phyloP scores from a whole-genome alignment of 2,113 vertebrate species.

The Cololabis saira region DNA sequence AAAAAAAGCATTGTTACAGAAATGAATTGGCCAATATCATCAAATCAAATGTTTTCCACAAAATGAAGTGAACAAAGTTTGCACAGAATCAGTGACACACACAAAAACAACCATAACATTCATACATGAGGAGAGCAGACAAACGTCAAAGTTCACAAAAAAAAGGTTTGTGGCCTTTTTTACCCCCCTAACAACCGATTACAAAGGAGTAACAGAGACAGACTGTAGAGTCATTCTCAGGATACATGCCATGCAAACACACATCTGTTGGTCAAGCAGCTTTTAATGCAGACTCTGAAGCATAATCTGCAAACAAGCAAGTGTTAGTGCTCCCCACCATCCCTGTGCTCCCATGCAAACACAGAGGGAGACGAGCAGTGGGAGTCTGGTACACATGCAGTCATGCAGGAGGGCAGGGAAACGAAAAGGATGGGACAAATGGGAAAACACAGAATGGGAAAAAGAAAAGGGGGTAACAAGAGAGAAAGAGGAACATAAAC shows the following conservation, averaged over 20 bases:
- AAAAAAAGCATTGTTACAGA: constrained; percentile 31
- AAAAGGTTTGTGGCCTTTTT: constrained; percentile 64
- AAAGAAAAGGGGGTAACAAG: constrained; percentile 39
- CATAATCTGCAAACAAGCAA: constrained; percentile 53
- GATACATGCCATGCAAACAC: constrained; percentile 68
- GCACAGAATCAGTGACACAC: constrained; percentile 50
- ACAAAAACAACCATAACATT: constrained; percentile 62
- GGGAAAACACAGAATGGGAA: constrained; percentile 50
- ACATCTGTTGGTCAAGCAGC: constrained; percentile 36
- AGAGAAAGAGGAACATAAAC: constrained; percentile 59
- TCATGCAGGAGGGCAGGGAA: constrained; percentile 59
- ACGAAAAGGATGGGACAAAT: constrained; percentile 49
- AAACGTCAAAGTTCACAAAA: constrained; percentile 62
- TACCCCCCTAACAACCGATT: constrained; percentile 26
- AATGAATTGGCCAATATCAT: constrained; percentile 6
- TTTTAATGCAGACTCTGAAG: constrained; percentile 43
- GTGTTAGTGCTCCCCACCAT: constrained; percentile 30
- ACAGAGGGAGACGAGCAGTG: constrained; percentile 51
- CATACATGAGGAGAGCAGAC: constrained; percentile 70
- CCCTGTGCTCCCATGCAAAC: constrained; percentile 69
- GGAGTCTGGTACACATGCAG: constrained; percentile 70
- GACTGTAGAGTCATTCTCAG: constrained; percentile 41
- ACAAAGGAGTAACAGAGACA: constrained; percentile 44
- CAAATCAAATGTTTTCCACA: constrained; percentile 5
- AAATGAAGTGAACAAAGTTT: constrained; percentile 41